A percentile compares a stretch with the other conserved stretches of the same genome.
phyloP scores from a whole-genome alignment of 2,113 vertebrate species.

The Epinephelus lanceolatus region DNA sequence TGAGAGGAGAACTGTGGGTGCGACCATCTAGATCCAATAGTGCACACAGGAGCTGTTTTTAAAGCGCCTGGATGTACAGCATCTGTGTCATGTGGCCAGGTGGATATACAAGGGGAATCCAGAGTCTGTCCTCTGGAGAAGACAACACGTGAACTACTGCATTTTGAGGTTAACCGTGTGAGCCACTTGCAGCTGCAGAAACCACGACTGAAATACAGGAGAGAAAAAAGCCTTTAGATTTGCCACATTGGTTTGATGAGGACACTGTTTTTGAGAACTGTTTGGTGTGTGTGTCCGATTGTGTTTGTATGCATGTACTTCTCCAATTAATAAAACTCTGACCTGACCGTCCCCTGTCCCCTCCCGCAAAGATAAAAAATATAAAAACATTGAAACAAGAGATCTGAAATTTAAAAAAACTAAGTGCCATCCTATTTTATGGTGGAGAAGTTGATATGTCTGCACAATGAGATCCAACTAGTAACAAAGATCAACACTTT shows the following conservation, averaged over 20 bases:
- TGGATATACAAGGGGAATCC: not conserved
- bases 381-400: conserved; percentile 83
- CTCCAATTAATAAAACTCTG: conserved; percentile 44
- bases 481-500: conserved; percentile 83
- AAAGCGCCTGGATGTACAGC: conserved; percentile 24
- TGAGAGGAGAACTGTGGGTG: not conserved
- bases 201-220: conserved; percentile 75
- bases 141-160: conserved; percentile 28
- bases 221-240: conserved; percentile 15
- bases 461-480: conserved; percentile 92
- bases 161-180: conserved; percentile 76
- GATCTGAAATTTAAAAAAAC: conserved; percentile 81
- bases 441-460: conserved; percentile 89
- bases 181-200: conserved; percentile 80
- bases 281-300: conserved; percentile 9
- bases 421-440: conserved; percentile 87
- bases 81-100: not conserved
- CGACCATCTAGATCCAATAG: conserved; percentile 17
- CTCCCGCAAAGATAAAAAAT: conserved; percentile 73
- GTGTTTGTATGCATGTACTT: conserved; percentile 48
- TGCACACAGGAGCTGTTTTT: conserved; percentile 23
- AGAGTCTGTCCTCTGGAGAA: not conserved
- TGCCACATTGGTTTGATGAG: conserved; percentile 39
- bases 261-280: conserved; percentile 23
- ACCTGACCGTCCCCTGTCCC: conserved; percentile 19